Evolutionary conservation across 2,797 vertebrate genomes (phyloP).

Genomic region (Alcedo atthis): DNA sequence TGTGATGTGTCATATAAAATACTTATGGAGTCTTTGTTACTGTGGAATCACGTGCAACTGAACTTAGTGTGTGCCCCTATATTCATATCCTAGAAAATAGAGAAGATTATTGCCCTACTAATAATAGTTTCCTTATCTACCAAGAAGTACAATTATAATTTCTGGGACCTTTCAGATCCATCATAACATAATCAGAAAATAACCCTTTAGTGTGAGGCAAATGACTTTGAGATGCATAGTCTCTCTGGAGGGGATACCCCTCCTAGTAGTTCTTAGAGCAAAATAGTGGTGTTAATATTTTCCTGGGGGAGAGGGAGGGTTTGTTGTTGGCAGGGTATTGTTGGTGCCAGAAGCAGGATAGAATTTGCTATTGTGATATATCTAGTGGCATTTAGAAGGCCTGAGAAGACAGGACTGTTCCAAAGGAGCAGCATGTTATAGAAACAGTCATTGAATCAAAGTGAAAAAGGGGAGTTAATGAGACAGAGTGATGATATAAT

Average conservation of each 20-base stretch:
- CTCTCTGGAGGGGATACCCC: not conserved
- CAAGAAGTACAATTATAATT: not conserved
- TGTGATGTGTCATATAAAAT: not conserved
- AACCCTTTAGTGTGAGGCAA: not conserved
- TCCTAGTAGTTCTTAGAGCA: not conserved
- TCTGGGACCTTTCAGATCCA: not conserved
- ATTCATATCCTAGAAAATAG: not conserved
- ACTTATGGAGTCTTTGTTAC: not conserved
- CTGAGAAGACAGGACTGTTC: not conserved
- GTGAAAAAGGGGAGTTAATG: not conserved
- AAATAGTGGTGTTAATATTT: not conserved
- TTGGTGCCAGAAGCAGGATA: not conserved
- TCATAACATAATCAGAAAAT: not conserved
- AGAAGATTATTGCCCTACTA: not conserved
- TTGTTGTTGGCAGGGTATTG: not conserved
- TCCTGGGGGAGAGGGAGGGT: not conserved
- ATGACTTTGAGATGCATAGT: too few species aligned
- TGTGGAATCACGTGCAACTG: not conserved
- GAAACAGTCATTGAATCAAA: not conserved
- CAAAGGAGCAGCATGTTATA: not conserved
- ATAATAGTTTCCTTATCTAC: not conserved
- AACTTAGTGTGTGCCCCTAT: not conserved
- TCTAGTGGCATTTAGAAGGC: not conserved
- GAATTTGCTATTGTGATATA: not conserved
- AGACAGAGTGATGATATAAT: not conserved